Evolutionary conservation across 2,888 invertebrate species (phyloP).

Genomic region (Malthinus seriepunctatus): DNA sequence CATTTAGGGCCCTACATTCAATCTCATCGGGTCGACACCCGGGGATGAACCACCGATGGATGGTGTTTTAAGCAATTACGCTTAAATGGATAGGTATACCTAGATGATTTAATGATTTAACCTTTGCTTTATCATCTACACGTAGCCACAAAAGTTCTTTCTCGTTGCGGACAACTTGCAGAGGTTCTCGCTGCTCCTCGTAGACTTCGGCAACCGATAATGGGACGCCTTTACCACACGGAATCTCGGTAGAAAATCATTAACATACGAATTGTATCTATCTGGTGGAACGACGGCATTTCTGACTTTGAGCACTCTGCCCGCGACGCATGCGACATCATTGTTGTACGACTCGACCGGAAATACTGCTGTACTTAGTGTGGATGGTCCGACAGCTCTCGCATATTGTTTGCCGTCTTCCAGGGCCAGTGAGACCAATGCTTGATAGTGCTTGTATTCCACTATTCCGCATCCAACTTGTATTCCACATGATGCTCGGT

Average conservation of each 20-base stretch:
- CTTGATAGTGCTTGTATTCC: no score
- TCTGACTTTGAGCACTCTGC: neutral
- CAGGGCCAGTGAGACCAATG: no score
- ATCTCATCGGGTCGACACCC: neutral
- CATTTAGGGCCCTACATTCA: no score
- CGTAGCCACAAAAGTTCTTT: neutral
- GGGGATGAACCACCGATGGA: neutral
- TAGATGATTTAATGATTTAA: neutral
- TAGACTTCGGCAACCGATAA: neutral
- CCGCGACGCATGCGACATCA: neutral
- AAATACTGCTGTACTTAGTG: neutral
- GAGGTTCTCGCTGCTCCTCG: neutral
- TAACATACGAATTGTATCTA: neutral
- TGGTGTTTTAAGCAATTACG: neutral
- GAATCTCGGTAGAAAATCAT: no score
- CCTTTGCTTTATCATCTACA: no score
- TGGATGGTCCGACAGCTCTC: neutral
- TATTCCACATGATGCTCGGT: no score
- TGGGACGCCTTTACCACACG: no score
- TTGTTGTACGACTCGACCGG: constrained; percentile 1
- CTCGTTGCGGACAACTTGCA: neutral
- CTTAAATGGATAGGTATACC: neutral
- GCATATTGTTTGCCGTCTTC: no score
- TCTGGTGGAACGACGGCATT: neutral
- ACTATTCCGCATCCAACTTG: no score